Conservation (phyloP, 2,113 vertebrate genomes). For the Odocoileus hemionus region DNA sequence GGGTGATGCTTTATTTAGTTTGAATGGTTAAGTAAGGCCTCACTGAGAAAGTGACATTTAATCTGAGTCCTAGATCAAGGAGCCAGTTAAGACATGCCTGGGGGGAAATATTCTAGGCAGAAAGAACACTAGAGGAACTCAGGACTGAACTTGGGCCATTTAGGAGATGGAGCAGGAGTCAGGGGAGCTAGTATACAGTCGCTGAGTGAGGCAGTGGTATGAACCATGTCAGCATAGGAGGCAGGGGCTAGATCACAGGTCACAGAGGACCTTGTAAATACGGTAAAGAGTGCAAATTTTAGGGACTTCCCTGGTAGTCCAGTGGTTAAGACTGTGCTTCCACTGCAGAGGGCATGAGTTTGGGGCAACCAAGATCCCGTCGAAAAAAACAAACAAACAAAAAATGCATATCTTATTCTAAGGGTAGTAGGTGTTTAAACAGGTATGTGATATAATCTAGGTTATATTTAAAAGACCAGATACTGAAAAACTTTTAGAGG, state of each 20-base stretch:
- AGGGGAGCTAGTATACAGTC: neutral
- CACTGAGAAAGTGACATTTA: neutral
- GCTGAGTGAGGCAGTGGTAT: neutral
- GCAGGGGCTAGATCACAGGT: neutral
- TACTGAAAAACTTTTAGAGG: neutral
- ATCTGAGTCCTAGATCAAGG: neutral
- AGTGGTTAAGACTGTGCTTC: neutral
- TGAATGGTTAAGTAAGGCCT: neutral
- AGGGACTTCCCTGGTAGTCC: neutral
- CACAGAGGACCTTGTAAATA: neutral
- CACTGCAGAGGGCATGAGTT: neutral
- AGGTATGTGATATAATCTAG: neutral
- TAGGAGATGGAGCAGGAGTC: neutral
- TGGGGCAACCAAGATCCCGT: neutral
- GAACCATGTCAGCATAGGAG: neutral
- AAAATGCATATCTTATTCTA: neutral
- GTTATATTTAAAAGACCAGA: neutral
- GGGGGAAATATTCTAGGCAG: neutral
- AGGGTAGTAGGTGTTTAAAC: neutral
- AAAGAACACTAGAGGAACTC: neutral
- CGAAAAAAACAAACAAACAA: too few species aligned
- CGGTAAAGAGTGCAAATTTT: neutral
- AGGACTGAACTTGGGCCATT: neutral
- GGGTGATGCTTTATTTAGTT: neutral
- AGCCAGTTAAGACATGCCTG: neutral